A percentile compares a stretch with the other conserved stretches of the same genome.
phyloP scores from a whole-genome alignment of 2,888 invertebrate genomes.

The Tanytarsus gracilentus region DNA sequence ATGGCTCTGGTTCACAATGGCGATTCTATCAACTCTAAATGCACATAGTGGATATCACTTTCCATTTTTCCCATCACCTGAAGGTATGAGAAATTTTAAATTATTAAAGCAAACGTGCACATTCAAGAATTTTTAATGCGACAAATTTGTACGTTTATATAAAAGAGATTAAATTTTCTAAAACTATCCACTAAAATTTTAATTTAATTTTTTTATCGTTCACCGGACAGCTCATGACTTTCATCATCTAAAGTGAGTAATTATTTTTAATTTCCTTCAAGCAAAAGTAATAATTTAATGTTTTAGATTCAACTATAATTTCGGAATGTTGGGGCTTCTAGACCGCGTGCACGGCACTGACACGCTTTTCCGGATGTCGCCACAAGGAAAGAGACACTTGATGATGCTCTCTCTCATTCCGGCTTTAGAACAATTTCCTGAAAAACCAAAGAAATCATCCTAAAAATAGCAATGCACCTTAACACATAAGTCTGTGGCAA shows the following conservation, averaged over 20 bases:
- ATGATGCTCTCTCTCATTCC: constrained; percentile 60
- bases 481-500: no score
- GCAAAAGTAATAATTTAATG: constrained; percentile 5
- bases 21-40: constrained; percentile 67
- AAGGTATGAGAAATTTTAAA: no score
- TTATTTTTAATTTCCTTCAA: constrained; percentile 4
- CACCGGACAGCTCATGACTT: constrained; percentile 84
- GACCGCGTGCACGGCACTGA: constrained; percentile 80
- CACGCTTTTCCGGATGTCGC: constrained; percentile 60
- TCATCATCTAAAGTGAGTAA: constrained; percentile 69
- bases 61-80: constrained; percentile 76
- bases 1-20: constrained; percentile 70
- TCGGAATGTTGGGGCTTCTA: constrained; percentile 69
- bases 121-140: no score
- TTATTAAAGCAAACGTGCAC: no score
- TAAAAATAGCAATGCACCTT: constrained; percentile 16
- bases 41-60: constrained; percentile 80
- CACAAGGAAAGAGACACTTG: constrained; percentile 60
- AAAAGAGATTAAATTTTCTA: no score
- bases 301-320: constrained; percentile 71
- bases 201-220: no score
- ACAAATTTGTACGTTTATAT: no score
- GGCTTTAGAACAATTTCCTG: constrained; percentile 59
- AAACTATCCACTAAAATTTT: no score
- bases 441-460: constrained; percentile 41